A percentile compares a stretch with the other conserved stretches of the same genome.
phyloP scores from a whole-genome alignment of 1,140 invertebrate genomes.

The Leucophenga varia region DNA sequence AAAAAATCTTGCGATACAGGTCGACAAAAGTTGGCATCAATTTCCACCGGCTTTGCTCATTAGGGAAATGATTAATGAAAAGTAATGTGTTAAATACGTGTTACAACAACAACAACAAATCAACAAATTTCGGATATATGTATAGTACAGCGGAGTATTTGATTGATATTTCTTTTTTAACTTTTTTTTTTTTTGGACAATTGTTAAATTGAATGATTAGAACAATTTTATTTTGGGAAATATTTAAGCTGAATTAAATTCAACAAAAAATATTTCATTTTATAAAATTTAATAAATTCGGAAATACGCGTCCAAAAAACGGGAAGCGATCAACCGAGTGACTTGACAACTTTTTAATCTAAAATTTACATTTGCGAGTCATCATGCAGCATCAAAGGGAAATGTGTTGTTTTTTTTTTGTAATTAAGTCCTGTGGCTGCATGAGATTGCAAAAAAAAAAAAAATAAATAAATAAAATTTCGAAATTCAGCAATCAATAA shows the following conservation, averaged over 20 bases:
- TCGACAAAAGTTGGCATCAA: background rate
- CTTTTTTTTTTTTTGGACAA: conserved; percentile 16
- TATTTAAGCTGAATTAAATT: no score
- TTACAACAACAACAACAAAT: background rate
- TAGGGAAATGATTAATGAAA: conserved; percentile 40
- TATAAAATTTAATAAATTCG: background rate
- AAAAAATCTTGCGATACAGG: no score
- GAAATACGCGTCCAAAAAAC: background rate
- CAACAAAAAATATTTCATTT: no score
- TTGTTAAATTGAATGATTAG: conserved; percentile 39
- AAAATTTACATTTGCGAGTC: conserved; percentile 21
- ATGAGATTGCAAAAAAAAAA: no score
- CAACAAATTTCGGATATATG: conserved; percentile 7
- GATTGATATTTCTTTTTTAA: conserved; percentile 3
- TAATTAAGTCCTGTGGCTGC: no score
- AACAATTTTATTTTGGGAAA: background rate
- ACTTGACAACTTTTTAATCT: no score
- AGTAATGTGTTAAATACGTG: conserved; percentile 33
- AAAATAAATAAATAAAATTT: no score
- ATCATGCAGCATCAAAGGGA: background rate
- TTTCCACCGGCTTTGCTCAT: no score
- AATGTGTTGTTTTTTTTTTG: no score
- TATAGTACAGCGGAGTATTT: conserved; percentile 7
- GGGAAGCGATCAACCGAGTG: conserved; percentile 29
- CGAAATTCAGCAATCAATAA: no score